Conservation (phyloP, 2,888 invertebrate genomes). For the Amphipyra berbera region DNA sequence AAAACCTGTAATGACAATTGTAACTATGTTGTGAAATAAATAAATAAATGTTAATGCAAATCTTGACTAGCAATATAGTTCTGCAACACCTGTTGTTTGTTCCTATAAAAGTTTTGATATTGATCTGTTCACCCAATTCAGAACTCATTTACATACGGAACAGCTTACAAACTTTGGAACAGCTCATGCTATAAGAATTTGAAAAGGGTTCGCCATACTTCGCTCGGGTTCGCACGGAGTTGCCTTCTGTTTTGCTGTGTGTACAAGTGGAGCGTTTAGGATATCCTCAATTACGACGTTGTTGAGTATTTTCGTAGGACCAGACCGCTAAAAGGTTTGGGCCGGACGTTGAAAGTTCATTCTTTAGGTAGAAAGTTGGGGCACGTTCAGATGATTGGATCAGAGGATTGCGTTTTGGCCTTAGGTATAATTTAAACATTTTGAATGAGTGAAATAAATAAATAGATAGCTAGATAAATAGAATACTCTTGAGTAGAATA, state of each 20-base stretch:
- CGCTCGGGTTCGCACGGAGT: not conserved
- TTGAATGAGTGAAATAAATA: no score
- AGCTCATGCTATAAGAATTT: conserved; percentile 20
- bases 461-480: no score
- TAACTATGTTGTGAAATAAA: no score
- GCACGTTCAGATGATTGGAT: not conserved
- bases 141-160: not conserved
- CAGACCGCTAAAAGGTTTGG: conserved; percentile 17
- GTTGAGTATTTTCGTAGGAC: conserved; percentile 16
- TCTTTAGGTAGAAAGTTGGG: not conserved
- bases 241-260: conserved; percentile 1
- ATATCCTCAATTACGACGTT: conserved; percentile 19
- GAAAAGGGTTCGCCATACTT: conserved; percentile 4
- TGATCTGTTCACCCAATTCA: not conserved
- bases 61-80: not conserved
- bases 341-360: conserved; percentile 1
- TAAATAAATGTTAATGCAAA: no score
- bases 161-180: not conserved
- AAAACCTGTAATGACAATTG: no score
- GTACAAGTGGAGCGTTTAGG: conserved; percentile 14
- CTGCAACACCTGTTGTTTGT: not conserved
- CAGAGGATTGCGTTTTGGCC: not conserved
- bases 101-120: not conserved
- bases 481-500: no score
- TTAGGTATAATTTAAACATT: no score